A percentile compares a stretch with the other conserved stretches of the same genome.
These are phyloP conservation scores for Lepidurus arcticus DNA, from an alignment of 1,140 invertebrate species.

Conservation along the genomic window DNA sequence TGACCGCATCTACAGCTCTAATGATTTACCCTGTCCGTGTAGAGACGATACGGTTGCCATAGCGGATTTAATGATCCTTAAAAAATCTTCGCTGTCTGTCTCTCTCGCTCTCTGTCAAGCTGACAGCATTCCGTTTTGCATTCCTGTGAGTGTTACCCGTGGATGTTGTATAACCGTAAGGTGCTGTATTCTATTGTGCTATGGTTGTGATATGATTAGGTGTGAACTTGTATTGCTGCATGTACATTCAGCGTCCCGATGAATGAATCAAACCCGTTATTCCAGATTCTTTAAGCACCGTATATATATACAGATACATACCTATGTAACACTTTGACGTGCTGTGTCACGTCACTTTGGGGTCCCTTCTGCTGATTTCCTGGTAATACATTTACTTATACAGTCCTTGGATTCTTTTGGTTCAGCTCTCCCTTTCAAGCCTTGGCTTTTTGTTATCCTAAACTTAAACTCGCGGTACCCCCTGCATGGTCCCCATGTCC, in stretches of 20 bases:
- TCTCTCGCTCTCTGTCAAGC: no score
- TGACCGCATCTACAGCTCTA: no score
- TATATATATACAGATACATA: neutral
- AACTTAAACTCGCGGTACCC: no score
- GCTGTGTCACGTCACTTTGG: neutral
- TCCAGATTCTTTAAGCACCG: neutral
- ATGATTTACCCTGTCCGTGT: no score
- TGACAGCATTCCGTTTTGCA: no score
- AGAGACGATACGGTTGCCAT: no score
- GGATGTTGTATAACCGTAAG: neutral
- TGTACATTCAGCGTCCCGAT: neutral
- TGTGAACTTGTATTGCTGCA: neutral
- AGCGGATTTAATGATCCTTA: no score
- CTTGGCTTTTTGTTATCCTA: no score
- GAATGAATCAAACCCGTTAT: neutral
- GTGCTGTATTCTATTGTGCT: neutral
- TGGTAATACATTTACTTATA: conserved; percentile 15
- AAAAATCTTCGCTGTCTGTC: no score
- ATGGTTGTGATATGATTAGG: neutral
- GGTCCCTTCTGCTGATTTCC: neutral
- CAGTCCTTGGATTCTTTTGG: neutral
- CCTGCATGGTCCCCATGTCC: no score
- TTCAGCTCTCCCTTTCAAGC: neutral
- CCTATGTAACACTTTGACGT: neutral
- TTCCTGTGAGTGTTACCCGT: no score